Percentiles rank a stretch among this genome's conserved stretches.
Conservation (phyloP, 53 echinoderm and acorn worm species). For the Paracentrotus lividus region DNA sequence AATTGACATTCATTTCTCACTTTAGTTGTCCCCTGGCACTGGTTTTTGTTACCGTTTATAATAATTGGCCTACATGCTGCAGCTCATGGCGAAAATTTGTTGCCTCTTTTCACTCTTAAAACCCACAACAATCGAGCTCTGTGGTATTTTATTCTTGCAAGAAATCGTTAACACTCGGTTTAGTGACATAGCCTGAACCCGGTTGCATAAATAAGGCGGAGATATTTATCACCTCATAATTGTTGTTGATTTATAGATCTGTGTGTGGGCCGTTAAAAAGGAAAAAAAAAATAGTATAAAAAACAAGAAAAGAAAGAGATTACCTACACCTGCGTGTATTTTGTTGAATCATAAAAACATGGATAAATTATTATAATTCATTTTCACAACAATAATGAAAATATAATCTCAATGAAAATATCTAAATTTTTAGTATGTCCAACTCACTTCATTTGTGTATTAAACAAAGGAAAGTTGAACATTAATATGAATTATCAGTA, state of each 20-base stretch:
- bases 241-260: conserved; percentile 50
- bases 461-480: too few species aligned
- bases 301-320: too few species aligned
- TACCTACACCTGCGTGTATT: background rate
- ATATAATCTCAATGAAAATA: too few species aligned
- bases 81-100: background rate
- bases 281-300: background rate
- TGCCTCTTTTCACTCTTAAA: background rate
- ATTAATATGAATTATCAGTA: too few species aligned
- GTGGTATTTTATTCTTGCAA: background rate
- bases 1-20: conserved; percentile 25
- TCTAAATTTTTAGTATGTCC: too few species aligned
- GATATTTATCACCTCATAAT: conserved; percentile 50
- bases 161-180: conserved; percentile 1
- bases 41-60: background rate
- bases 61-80: background rate
- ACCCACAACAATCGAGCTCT: conserved; percentile 27
- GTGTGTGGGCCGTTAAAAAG: conserved; percentile 6
- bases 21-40: background rate
- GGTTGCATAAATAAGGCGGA: conserved; percentile 42
- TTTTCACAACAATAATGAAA: too few species aligned
- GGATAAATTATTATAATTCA: background rate
- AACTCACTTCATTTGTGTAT: too few species aligned
- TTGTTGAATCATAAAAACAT: background rate
- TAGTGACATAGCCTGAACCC: conserved; percentile 42